Evolutionary conservation across 2,113 vertebrate genomes (phyloP).

Genomic region (human): GRCh38 chr11:126338501-126339000

Average conservation of each 20-base stretch:
- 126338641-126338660: background rate
- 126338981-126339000: background rate
- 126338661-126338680: background rate
- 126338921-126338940: background rate
- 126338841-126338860: fast-evolving
- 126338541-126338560: background rate
- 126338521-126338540: background rate
- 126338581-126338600: background rate
- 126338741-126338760: background rate
- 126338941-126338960: background rate
- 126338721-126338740: background rate
- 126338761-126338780: background rate
- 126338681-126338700: background rate
- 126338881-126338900: background rate
- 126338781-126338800: background rate
- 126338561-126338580: background rate
- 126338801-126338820: background rate
- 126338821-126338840: background rate
- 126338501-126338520: background rate
- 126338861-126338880: background rate
- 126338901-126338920: background rate
- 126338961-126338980: background rate
- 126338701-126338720: background rate
- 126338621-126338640: background rate
- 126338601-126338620: background rate